These are phyloP conservation scores for Leptestheria dahalacensis DNA, from an alignment of 1,140 invertebrate genomes.

Conservation along the genomic window DNA sequence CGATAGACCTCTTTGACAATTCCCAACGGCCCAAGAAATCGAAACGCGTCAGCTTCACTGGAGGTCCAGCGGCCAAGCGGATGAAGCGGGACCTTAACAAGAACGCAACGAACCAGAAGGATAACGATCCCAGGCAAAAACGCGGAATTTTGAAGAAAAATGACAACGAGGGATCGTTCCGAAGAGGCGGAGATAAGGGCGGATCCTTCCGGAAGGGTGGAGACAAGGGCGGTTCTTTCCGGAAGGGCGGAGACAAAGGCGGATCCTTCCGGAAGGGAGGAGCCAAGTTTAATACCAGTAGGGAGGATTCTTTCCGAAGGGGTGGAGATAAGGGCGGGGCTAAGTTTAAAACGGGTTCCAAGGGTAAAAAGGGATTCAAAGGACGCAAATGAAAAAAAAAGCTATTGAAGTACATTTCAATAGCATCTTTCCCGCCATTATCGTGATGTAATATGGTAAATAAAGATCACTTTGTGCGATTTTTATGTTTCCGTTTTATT, in stretches of 20 bases:
- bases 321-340: neutral
- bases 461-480: too few species aligned
- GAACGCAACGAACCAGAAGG: neutral
- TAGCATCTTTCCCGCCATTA: too few species aligned
- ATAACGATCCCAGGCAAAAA: too few species aligned
- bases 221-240: too few species aligned
- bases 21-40: neutral
- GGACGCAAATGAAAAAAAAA: neutral
- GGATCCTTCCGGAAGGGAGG: neutral
- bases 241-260: too few species aligned
- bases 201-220: neutral
- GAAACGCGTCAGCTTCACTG: neutral
- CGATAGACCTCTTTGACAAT: conserved; percentile 2
- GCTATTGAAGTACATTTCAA: too few species aligned
- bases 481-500: too few species aligned
- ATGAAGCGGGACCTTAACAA: neutral
- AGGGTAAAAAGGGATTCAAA: neutral
- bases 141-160: too few species aligned
- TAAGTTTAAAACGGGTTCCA: conserved; percentile 3
- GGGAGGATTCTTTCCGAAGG: neutral
- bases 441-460: too few species aligned
- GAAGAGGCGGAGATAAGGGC: too few species aligned
- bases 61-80: neutral
- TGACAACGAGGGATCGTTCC: too few species aligned
- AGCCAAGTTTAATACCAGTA: neutral